phyloP scores from a whole-genome alignment of 1,140 invertebrate genomes.

The Ericerus pela region DNA sequence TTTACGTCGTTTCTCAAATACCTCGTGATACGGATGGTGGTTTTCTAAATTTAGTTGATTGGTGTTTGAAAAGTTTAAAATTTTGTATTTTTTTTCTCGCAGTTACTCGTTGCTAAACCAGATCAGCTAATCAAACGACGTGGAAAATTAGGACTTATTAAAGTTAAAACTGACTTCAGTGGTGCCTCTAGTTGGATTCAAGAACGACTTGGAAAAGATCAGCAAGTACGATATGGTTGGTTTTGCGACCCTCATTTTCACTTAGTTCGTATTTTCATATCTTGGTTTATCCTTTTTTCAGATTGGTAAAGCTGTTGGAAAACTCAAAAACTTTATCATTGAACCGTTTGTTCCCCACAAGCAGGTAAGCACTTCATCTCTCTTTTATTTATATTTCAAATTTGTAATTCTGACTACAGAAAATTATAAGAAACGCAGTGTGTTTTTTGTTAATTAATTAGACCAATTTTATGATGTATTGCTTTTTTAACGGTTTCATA shows the following conservation, averaged over 20 bases:
- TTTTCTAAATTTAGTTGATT: too few relatives aligned
- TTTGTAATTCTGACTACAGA: not conserved
- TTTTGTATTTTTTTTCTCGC: slow-evolving; percentile 25
- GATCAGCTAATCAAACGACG: slow-evolving; percentile 97
- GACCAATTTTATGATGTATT: too few relatives aligned
- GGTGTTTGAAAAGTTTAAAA: not conserved
- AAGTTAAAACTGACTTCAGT: slow-evolving; percentile 71
- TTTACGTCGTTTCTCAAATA: too few relatives aligned
- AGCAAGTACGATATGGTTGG: slow-evolving; percentile 39
- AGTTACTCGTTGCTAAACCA: slow-evolving; percentile 91
- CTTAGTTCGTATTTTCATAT: not conserved
- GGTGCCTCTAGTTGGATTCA: slow-evolving; percentile 73
- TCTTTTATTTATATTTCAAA: not conserved
- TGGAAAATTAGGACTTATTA: slow-evolving; percentile 92
- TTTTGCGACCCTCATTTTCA: not conserved
- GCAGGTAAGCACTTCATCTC: too few relatives aligned
- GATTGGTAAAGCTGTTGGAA: slow-evolving; percentile 71
- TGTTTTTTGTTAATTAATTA: too few relatives aligned
- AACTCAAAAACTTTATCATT: slow-evolving; percentile 85
- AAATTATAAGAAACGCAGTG: too few relatives aligned
- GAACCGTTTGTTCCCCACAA: slow-evolving; percentile 90
- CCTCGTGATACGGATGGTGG: too few relatives aligned
- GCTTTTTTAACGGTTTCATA: too few relatives aligned
- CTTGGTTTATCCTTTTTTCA: slow-evolving; percentile 27
- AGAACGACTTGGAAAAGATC: slow-evolving; percentile 74